phyloP scores from a whole-genome alignment of 2,888 invertebrate genomes.

The Dioctria linearis region DNA sequence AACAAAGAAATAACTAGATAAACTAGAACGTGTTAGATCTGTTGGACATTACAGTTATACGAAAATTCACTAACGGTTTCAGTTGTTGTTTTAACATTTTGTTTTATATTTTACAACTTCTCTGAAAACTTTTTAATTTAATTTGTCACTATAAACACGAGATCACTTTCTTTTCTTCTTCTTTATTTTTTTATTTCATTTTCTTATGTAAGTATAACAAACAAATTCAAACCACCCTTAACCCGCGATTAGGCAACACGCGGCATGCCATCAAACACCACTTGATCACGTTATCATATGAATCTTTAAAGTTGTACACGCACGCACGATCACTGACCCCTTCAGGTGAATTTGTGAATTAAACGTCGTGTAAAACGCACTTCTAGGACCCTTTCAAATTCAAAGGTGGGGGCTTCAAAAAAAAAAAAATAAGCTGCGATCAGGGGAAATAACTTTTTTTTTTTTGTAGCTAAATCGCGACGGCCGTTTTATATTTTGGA shows the following conservation, averaged over 20 bases:
- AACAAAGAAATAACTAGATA: background rate
- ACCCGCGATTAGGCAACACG: background rate
- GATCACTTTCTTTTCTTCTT: conserved; percentile 27
- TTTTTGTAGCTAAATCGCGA: conserved; percentile 42
- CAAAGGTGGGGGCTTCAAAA: background rate
- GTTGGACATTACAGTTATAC: background rate
- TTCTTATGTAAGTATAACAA: background rate
- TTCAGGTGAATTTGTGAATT: conserved; percentile 1
- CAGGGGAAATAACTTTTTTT: conserved; percentile 57
- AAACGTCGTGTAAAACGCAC: conserved; percentile 30
- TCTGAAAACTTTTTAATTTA: background rate
- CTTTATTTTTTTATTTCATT: background rate
- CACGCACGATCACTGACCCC: conserved; percentile 51
- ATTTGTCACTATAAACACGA: conserved; percentile 33
- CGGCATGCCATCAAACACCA: conserved; percentile 22
- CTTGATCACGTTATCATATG: conserved; percentile 48
- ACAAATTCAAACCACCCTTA: conserved; percentile 24
- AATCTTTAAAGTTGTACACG: conserved; percentile 42
- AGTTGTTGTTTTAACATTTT: conserved; percentile 6
- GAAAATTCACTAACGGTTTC: background rate
- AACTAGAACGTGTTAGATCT: conserved; percentile 24
- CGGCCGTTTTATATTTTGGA: conserved; percentile 54
- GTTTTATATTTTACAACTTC: background rate
- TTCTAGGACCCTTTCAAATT: conserved; percentile 20
- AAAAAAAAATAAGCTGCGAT: conserved; percentile 49